phyloP scores from a whole-genome alignment of 2,888 invertebrate species.

The Cetonia aurata region DNA sequence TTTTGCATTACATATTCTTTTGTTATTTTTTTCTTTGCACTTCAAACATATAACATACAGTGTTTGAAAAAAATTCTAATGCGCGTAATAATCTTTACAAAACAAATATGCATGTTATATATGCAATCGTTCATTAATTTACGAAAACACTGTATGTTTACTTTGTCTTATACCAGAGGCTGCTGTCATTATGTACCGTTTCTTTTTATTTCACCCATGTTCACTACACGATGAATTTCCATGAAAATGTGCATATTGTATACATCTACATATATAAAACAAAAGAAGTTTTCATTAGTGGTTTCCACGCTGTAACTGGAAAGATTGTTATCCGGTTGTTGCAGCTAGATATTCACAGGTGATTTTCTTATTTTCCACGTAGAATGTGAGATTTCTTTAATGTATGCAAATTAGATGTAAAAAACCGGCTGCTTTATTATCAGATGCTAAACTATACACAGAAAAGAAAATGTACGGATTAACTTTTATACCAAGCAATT shows the following conservation, averaged over 20 bases:
- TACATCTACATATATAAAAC: background rate
- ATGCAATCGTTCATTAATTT: too few relatives aligned
- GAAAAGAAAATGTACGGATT: too few relatives aligned
- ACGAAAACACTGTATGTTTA: too few relatives aligned
- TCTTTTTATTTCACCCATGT: background rate
- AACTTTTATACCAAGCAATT: too few relatives aligned
- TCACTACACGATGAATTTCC: background rate
- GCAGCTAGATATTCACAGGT: background rate
- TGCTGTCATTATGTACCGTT: background rate
- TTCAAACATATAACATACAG: too few relatives aligned
- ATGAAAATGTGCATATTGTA: background rate
- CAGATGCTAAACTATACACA: too few relatives aligned
- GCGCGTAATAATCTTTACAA: too few relatives aligned
- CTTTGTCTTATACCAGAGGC: background rate
- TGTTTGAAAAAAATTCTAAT: too few relatives aligned
- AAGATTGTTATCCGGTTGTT: slow-evolving; percentile 16
- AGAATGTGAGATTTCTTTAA: background rate
- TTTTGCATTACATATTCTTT: background rate
- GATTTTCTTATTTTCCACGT: background rate
- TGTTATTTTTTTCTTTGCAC: background rate
- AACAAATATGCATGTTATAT: too few relatives aligned
- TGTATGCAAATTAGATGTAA: background rate
- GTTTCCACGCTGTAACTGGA: slow-evolving; percentile 1
- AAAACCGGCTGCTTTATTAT: background rate
- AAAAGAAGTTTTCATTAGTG: slow-evolving; percentile 9